phyloP scores from a whole-genome alignment of 1,140 invertebrate species.

The Bombyx mandarina region DNA sequence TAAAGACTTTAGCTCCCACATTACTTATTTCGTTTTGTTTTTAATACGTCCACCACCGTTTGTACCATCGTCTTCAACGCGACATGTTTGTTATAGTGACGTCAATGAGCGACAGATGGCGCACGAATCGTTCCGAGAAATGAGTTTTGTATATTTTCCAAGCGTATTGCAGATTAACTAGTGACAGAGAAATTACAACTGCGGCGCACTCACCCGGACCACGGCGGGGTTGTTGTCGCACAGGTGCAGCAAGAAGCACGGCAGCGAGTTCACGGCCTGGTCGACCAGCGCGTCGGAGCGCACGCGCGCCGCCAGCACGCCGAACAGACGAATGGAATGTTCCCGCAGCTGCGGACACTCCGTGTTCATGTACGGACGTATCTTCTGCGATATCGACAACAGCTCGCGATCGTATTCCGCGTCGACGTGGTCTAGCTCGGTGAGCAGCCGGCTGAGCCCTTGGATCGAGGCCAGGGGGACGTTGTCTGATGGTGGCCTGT shows the following conservation, averaged over 20 bases:
- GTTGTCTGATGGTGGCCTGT: constrained; percentile 60
- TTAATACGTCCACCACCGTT: no score
- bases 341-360: constrained; percentile 68
- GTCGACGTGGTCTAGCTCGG: constrained; percentile 43
- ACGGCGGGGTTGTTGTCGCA: constrained; percentile 80
- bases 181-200: no score
- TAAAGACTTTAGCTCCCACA: no score
- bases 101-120: no score
- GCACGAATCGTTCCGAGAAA: no score
- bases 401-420: constrained; percentile 48
- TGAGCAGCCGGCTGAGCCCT: constrained; percentile 71
- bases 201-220: constrained; percentile 71
- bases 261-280: constrained; percentile 80
- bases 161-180: no score
- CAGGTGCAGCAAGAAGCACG: constrained; percentile 82
- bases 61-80: no score
- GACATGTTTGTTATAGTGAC: no score
- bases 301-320: constrained; percentile 73
- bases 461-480: constrained; percentile 73
- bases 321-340: constrained; percentile 80
- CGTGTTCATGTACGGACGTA: constrained; percentile 68
- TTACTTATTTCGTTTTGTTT: no score
- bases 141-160: no score
- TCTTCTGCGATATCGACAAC: constrained; percentile 57
- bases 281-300: constrained; percentile 75